Conservation (phyloP, 2,797 vertebrate genomes). For the Acanthis flammea region DNA sequence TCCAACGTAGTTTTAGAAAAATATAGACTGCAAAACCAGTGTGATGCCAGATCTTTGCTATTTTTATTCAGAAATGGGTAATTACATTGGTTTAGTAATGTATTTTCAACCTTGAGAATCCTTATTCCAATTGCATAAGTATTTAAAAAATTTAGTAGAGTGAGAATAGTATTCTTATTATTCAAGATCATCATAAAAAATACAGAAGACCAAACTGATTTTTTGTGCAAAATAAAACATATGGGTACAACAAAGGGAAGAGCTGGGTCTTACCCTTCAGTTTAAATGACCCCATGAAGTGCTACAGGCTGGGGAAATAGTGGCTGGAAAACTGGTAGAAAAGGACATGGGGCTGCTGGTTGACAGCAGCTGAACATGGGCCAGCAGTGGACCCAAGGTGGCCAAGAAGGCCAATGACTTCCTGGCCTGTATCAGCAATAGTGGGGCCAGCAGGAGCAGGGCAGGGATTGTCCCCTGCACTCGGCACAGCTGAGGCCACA, state of each 20-base stretch:
- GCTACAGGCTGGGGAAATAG: not conserved
- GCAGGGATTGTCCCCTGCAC: fast-evolving
- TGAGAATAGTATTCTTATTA: not conserved
- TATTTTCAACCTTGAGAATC: not conserved
- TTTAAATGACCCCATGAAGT: not conserved
- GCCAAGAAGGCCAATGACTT: no score
- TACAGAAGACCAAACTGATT: not conserved
- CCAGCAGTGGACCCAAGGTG: not conserved
- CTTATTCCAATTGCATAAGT: not conserved
- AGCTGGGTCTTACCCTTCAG: fast-evolving
- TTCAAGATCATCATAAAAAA: not conserved
- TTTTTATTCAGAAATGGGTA: not conserved
- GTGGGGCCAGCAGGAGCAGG: fast-evolving
- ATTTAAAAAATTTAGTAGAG: not conserved
- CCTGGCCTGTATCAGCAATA: fast-evolving
- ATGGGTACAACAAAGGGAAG: not conserved
- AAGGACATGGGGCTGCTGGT: not conserved
- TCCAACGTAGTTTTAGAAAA: not conserved
- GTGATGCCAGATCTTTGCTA: not conserved
- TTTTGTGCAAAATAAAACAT: not conserved
- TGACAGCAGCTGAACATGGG: not conserved
- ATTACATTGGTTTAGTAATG: not conserved
- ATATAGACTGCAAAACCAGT: not conserved
- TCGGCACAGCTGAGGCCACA: fast-evolving
- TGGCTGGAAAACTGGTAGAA: not conserved